Base-by-base conservation (phyloP, 2,888 invertebrate genomes). In the Crocallis elinguaria region DNA sequence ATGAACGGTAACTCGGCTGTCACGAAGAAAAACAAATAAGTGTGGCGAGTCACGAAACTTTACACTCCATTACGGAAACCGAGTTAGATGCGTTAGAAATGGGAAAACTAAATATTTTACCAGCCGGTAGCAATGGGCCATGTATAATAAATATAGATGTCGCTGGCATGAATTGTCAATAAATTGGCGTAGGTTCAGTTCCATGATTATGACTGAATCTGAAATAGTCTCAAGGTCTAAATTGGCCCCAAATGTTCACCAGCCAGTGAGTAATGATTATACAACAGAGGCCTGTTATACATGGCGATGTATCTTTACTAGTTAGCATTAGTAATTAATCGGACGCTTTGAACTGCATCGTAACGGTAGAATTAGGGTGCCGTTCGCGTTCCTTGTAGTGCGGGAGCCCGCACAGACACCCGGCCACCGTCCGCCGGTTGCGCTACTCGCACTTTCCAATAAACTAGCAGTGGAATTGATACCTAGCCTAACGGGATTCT, bases 371-470 rank as follows among this genome's bases (percentile, higher is more conserved):
- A 69, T 73, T 69, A 74, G 67, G 70, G 19, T 29, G 27, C 25
- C 16, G 30, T 37, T 6, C 4, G 12, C 4, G 12, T 11, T 12
- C 3, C 12, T 32, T 29, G 23, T n/a, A 21, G 12, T 12, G 29
- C 27, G n/a, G 13, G 23, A 41, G 35, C 52, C 46, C 36, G 23
- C 42, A 42, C 29, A 46, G 42, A 68, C 68, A 69, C 73, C 66
- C 71, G 73, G 71, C 74, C 73, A 74, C 78, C 69, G 73, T 76
- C 79, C 68, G 82, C 81, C 81, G 78, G 75, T 79, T 77, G 73
- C 69, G 78, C 82, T 80, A 75, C 83, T 86, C 79, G n/a, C n/a
- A 84, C 87, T 89, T 88, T 88, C 88, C 88, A 87, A 88, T 87
- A 83, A 86, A 82, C 84, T 78, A 82, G 82, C 82, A 75, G 67